Conservation (phyloP, 37 sponge, comb jelly and placozoan species). For the Agelas oroides region DNA sequence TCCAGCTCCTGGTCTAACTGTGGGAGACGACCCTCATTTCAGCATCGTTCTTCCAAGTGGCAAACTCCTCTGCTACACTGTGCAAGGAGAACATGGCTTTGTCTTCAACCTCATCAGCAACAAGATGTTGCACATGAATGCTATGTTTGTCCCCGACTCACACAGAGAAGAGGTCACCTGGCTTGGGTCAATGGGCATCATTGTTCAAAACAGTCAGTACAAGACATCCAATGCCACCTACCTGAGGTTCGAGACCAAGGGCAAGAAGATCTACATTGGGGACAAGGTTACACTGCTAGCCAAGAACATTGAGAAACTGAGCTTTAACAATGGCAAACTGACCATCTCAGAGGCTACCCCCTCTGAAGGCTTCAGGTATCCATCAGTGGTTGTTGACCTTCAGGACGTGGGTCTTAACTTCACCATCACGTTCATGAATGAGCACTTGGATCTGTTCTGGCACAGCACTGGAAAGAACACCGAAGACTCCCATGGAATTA, state of each 20-base stretch:
- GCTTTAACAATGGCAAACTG: conserved; percentile 29
- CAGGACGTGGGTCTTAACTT: conserved; percentile 27
- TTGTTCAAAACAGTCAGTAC: conserved; percentile 25
- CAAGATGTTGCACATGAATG: conserved; percentile 23
- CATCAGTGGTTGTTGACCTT: conserved; percentile 20
- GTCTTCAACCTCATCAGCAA: conserved; percentile 45
- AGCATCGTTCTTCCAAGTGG: background rate
- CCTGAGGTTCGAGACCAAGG: conserved; percentile 14
- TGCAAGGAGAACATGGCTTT: conserved; percentile 52
- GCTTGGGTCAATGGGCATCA: conserved; percentile 48
- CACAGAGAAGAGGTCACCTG: conserved; percentile 37
- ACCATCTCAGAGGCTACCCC: conserved; percentile 42
- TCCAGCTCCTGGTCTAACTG: background rate
- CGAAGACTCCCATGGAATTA: background rate
- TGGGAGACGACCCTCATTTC: conserved; percentile 17
- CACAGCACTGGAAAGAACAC: conserved; percentile 3
- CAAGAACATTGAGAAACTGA: conserved; percentile 23
- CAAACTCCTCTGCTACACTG: conserved; percentile 43
- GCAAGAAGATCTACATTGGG: conserved; percentile 32
- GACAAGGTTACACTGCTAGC: conserved; percentile 24
- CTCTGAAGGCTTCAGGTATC: conserved; percentile 19
- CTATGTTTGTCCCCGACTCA: conserved; percentile 47
- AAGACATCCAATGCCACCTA: conserved; percentile 14
- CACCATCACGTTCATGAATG: conserved; percentile 37
- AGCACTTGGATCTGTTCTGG: conserved; percentile 46